Conservation (phyloP, 2,888 invertebrate species). For the Dusona sp. region DNA sequence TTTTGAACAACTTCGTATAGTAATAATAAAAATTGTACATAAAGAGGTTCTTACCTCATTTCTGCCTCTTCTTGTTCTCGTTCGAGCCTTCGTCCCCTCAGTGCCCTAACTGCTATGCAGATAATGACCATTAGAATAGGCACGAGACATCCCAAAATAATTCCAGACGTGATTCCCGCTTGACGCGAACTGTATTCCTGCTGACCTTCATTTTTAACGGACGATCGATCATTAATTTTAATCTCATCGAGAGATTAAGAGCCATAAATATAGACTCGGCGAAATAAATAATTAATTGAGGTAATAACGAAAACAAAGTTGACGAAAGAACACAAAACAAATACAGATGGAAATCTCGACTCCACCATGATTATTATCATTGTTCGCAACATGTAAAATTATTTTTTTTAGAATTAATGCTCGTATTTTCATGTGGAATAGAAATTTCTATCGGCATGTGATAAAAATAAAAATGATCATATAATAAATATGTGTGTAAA, state of each 20-base stretch:
- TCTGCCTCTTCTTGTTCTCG: conserved; percentile 85
- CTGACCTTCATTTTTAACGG: conserved; percentile 87
- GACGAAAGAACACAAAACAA: conserved; percentile 75
- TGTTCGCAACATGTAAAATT: conserved; percentile 40
- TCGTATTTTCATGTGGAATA: conserved; percentile 82
- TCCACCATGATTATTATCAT: conserved; percentile 79
- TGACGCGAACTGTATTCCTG: conserved; percentile 92
- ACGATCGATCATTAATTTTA: conserved; percentile 20
- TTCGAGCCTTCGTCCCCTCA: conserved; percentile 86
- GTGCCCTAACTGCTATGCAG: conserved; percentile 88
- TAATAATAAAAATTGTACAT: not conserved
- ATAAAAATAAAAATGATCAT: conserved; percentile 69
- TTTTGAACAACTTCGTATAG: conserved; percentile 2
- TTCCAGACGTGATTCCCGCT: conserved; percentile 91
- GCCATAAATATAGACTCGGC: not conserved
- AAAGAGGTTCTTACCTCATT: conserved; percentile 79
- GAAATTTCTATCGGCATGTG: conserved; percentile 81
- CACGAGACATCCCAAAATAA: conserved; percentile 91
- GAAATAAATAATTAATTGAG: not conserved
- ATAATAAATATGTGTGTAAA: conserved; percentile 57
- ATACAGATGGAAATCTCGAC: conserved; percentile 84
- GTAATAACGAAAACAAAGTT: not conserved
- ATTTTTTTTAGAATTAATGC: not conserved
- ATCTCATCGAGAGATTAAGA: not conserved
- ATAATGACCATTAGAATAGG: conserved; percentile 90